A percentile compares a stretch with the other conserved stretches of the same genome.
Evolutionary conservation across 2,113 vertebrate species (phyloP).

Genomic region (Fulica atra): DNA sequence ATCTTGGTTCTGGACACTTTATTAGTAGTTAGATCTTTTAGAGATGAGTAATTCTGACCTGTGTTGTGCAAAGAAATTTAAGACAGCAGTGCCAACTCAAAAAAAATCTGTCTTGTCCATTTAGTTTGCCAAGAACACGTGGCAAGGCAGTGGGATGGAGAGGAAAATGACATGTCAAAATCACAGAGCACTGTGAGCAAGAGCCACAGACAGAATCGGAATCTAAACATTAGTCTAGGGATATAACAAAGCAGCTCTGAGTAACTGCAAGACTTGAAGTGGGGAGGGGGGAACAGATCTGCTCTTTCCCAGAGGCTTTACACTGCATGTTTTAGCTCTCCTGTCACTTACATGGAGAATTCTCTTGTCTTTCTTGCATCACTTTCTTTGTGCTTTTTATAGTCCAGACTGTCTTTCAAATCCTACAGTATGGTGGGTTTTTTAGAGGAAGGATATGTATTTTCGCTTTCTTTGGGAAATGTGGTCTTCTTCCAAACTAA

Average conservation of each 20-base stretch:
- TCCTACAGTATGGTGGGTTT: fast-evolving
- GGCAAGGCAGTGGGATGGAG: background rate
- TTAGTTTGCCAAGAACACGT: background rate
- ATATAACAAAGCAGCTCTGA: background rate
- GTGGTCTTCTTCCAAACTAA: background rate
- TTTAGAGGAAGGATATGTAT: background rate
- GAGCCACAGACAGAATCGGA: background rate
- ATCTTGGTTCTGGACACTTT: background rate
- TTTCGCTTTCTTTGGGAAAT: background rate
- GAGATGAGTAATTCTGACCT: background rate
- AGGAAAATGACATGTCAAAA: background rate
- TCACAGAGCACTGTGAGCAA: background rate
- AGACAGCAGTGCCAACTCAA: background rate
- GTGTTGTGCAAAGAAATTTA: background rate
- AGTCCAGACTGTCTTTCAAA: background rate
- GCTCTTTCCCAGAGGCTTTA: background rate
- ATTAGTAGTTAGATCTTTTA: background rate
- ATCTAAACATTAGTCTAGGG: background rate
- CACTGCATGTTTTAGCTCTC: background rate
- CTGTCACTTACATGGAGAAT: background rate
- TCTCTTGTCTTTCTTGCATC: background rate
- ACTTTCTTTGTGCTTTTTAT: background rate
- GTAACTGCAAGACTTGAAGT: background rate
- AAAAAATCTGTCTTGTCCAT: background rate
- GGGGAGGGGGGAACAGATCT: background rate